phyloP scores from a whole-genome alignment of 1,140 invertebrate species.

The Epicauta chinensis region DNA sequence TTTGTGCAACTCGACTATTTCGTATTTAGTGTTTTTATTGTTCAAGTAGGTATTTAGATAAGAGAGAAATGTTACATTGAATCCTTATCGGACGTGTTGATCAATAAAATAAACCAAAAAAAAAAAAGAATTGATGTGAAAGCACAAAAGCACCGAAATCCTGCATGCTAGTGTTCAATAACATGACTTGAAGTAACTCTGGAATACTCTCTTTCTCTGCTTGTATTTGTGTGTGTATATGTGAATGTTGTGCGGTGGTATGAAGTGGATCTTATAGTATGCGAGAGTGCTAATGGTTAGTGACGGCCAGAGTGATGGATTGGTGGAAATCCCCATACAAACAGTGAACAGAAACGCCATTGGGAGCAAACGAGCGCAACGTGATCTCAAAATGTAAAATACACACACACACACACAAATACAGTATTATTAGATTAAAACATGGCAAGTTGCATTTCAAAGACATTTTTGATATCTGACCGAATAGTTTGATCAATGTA shows the following conservation, averaged over 20 bases:
- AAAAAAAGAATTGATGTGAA: no score
- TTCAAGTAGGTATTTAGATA: no score
- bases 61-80: no score
- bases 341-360: slow-evolving; percentile 12
- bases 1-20: no score
- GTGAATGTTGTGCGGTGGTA: slow-evolving; percentile 7
- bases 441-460: background rate
- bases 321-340: slow-evolving; percentile 39
- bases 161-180: background rate
- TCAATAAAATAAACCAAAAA: no score
- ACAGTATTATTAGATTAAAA: background rate
- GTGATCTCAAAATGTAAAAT: slow-evolving; percentile 9
- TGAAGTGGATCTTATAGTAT: slow-evolving; percentile 34
- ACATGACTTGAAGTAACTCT: background rate
- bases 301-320: slow-evolving; percentile 55
- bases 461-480: no score
- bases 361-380: slow-evolving; percentile 8
- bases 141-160: slow-evolving; percentile 1
- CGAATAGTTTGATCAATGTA: no score
- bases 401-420: no score
- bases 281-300: slow-evolving; percentile 55
- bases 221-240: slow-evolving; percentile 4
- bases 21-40: no score
- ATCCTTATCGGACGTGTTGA: no score
- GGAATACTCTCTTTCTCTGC: background rate